Conservation (phyloP, 2,113 vertebrate genomes). For the Podilymbus podiceps region DNA sequence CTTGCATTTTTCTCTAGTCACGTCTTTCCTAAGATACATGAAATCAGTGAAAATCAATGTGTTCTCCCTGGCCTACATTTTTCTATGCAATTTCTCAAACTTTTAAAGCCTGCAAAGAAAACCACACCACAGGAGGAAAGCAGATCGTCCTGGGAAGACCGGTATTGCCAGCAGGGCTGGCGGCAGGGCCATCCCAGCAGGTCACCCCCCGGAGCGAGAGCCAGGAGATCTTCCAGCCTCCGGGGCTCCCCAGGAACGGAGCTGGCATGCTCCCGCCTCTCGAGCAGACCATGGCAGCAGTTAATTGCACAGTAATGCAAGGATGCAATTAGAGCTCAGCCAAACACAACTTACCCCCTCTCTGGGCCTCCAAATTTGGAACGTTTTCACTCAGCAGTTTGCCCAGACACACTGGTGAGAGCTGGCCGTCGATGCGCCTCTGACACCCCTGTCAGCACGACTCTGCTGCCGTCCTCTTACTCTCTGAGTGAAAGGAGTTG, state of each 20-base stretch:
- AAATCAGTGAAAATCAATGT: background rate
- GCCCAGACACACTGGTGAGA: background rate
- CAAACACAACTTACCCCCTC: slow-evolving; percentile 28
- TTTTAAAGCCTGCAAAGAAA: slow-evolving; percentile 10
- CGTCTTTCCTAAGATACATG: background rate
- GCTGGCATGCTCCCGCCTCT: slow-evolving; percentile 25
- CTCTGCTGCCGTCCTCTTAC: background rate
- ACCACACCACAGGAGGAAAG: background rate
- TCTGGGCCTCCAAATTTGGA: slow-evolving; percentile 16
- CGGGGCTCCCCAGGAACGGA: background rate
- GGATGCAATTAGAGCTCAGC: slow-evolving; percentile 40
- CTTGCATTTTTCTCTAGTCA: background rate
- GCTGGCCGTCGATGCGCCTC: background rate
- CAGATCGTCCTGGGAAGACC: background rate
- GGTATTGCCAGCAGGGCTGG: background rate
- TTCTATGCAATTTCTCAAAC: background rate
- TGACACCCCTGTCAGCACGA: background rate
- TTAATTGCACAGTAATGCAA: slow-evolving; percentile 55
- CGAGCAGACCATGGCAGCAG: slow-evolving; percentile 9
- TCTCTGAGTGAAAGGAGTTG: background rate
- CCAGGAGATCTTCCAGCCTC: slow-evolving; percentile 21
- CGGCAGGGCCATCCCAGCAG: slow-evolving; percentile 1
- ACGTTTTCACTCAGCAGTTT: background rate
- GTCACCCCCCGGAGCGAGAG: background rate
- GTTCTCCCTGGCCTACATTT: slow-evolving; percentile 21